Conservation (phyloP, 2,797 vertebrate genomes). For the Bucorvus abyssinicus region DNA sequence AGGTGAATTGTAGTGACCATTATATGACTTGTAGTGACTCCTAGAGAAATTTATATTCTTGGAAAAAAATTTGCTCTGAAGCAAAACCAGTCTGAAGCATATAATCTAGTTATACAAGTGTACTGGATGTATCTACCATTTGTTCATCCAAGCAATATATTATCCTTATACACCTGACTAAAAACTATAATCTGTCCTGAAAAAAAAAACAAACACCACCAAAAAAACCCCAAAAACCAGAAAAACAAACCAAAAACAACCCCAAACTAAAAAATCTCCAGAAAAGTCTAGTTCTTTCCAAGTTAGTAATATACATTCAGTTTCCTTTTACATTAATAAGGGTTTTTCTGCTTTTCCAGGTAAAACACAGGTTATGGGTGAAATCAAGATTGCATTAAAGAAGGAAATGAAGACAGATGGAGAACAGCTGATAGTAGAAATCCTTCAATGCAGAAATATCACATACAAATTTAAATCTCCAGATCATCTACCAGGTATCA, state of each 20-base stretch:
- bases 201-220: not conserved
- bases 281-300: not conserved
- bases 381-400: slow-evolving; percentile 97
- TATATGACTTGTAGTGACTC: not conserved
- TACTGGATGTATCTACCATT: not conserved
- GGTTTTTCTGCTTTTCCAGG: slow-evolving; percentile 72
- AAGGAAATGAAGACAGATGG: slow-evolving; percentile 98
- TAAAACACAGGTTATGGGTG: slow-evolving; percentile 96
- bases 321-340: not conserved
- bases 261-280: fast-evolving
- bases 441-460: slow-evolving; percentile 98
- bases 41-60: not conserved
- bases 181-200: not conserved
- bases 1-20: not conserved
- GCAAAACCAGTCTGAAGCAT: not conserved
- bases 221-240: not conserved
- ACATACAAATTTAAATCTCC: slow-evolving; percentile 99
- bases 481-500: slow-evolving; percentile 94
- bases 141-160: not conserved
- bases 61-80: not conserved
- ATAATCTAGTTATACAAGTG: not conserved
- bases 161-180: not conserved
- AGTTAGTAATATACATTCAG: not conserved
- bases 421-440: slow-evolving; percentile 94
- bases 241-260: fast-evolving